Evolutionary conservation across 1,140 invertebrate genomes (phyloP).

Genomic region (Drosophila sp.): DNA sequence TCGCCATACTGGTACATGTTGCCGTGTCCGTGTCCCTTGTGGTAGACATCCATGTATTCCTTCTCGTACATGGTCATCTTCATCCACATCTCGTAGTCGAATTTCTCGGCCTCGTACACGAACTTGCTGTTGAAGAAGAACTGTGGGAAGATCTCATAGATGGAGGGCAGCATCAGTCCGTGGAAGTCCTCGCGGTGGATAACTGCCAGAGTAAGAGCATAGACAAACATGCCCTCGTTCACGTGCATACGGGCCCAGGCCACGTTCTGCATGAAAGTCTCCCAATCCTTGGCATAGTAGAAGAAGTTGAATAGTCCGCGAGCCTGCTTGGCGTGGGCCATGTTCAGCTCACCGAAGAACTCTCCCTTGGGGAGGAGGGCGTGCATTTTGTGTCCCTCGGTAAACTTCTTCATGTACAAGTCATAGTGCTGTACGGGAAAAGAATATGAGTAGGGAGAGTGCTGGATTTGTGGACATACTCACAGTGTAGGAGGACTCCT

Average conservation of each 20-base stretch:
- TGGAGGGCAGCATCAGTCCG: conserved; percentile 85
- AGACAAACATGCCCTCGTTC: conserved; percentile 86
- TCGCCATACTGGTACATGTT: conserved; percentile 55
- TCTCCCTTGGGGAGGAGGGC: conserved; percentile 73
- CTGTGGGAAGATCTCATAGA: conserved; percentile 87
- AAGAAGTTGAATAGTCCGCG: conserved; percentile 85
- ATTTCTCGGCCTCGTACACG: conserved; percentile 84
- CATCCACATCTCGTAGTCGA: conserved; percentile 74
- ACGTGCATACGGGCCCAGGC: conserved; percentile 85
- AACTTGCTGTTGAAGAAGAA: conserved; percentile 86
- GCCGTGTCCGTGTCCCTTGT: conserved; percentile 85
- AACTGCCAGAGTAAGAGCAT: conserved; percentile 85
- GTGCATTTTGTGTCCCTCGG: conserved; percentile 60
- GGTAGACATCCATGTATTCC: conserved; percentile 86
- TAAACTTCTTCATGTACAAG: conserved; percentile 68
- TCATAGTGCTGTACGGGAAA: conserved; percentile 50
- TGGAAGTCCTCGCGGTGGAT: conserved; percentile 85
- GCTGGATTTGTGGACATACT: conserved; percentile 16
- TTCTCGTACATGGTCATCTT: conserved; percentile 79
- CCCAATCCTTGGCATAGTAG: conserved; percentile 86
- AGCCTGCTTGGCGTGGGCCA: conserved; percentile 84
- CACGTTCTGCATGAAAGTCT: conserved; percentile 87
- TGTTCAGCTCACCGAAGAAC: conserved; percentile 72
- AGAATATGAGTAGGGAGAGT: not conserved
- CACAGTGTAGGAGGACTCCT: conserved; percentile 53